Base-by-base conservation (phyloP, 1,140 invertebrate genomes). In the Musca domestica region DNA sequence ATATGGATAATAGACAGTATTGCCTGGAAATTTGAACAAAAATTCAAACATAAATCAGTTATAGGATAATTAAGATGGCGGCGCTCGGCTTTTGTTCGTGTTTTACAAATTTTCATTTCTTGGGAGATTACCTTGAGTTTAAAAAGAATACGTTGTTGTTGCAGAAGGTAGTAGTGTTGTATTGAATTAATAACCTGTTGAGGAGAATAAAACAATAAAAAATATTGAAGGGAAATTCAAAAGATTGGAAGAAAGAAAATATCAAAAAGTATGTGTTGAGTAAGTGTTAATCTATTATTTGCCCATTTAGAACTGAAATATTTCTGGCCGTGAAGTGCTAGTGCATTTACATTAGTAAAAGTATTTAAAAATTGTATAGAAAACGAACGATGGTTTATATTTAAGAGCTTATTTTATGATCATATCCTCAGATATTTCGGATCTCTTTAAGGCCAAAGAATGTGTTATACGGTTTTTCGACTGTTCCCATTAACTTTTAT, bases 1-100 rank as follows among this genome's bases (percentile, higher is more conserved):
- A 71, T 79, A 79, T 72, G 73, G 76, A 76, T 80, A 80, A 73
- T 79, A 78, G 70, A 76, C 72, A 63, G 77, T 80, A 73, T 73
- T 73, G 72, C 77, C 76, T 74, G 77, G 70, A 69, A 69, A 64
- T 56, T 54, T 23, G 68, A 69, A 69, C 10, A 41, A 7, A 12
- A 41, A 41, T 41, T 5, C 34, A 41, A 74, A 70, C 47, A 76
- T 63, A 68, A 51, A 61, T 64, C 48, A 65, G 30, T 41, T 56
- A 67, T 20, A 51, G 27, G 65, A 64, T 61, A 25, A 49, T 27
- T 64, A 23, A 17, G 34, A 52, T 19, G n/a, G 14, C 46, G 25
- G n/a, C 41, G 27, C 67, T 68, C 67, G 67, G 51, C 67, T 68
- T 65, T 68, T 65, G 22, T 64, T 23, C 47, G 4, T 10, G 15